Base-by-base conservation (phyloP, 1,140 invertebrate genomes). In the Whitmania pigra region DNA sequence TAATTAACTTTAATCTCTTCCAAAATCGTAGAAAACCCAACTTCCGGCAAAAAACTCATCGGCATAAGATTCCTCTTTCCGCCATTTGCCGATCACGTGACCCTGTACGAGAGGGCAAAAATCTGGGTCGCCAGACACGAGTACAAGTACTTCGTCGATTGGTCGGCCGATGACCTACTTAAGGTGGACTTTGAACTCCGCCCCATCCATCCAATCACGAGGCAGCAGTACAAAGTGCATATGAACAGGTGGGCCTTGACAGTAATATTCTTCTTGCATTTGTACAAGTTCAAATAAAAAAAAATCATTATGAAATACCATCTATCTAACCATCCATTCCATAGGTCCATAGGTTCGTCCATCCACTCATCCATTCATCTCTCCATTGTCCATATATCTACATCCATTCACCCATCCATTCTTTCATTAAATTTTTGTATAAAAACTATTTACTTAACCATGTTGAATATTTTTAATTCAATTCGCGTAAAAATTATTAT, bases 121-220 rank as follows among this genome's bases (percentile, higher is more conserved):
- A 67, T 74, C 55, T 76, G 75, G 75, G 75, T 76, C 20, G 63
- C 55, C 20, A 67, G 75, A 4, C 75, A 76, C 53, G 72, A 76
- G 36, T 68, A 74, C 74, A 76, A 76, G 40, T 76, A 76, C 66
- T 76, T 76, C 57, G 72, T 76, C 20, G 72, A 69, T 55, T 76
- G 75, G 75, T 73, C 63, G 20, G 72, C 73, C 54, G 72, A 71
- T n/a, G 72, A 76, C 40, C 74, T 76, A 7, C 49, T 73, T 40
- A 55, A 36, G 25, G 43, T 76, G 2, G 74, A 75, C 71, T 43
- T 60, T 36, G 43, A 74, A 15, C 43, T 76, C 27, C 40, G 74
- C 22, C 75, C 75, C 9, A 22, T 76, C 18, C 55, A 49, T n/a
- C 40, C 72, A 7, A 75, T 76, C n/a, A 73, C 73, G 4, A 71